phyloP scores from a whole-genome alignment of 2,113 vertebrate species.

The Anser cygnoides region DNA sequence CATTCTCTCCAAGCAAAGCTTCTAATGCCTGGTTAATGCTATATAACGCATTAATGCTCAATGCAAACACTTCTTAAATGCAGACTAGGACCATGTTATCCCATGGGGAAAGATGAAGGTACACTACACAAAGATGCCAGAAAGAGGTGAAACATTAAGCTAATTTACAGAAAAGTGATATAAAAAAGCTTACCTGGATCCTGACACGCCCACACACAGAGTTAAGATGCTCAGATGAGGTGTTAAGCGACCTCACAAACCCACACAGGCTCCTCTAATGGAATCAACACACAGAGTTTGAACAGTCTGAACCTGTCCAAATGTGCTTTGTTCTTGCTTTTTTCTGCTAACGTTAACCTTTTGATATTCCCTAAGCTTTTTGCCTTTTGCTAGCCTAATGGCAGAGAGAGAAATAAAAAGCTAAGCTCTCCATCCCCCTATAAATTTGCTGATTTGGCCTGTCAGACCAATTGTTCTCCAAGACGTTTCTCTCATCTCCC shows the following conservation, averaged over 20 bases:
- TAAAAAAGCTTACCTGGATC: neutral
- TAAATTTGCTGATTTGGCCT: neutral
- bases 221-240: neutral
- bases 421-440: neutral
- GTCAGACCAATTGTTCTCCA: neutral
- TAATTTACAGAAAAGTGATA: neutral
- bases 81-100: neutral
- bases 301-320: neutral
- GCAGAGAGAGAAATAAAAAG: neutral
- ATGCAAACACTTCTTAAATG: neutral
- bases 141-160: neutral
- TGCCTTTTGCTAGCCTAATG: neutral
- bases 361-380: neutral
- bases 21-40: neutral
- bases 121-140: neutral
- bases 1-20: neutral
- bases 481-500: neutral
- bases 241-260: neutral
- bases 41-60: neutral
- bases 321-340: neutral
- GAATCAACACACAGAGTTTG: neutral
- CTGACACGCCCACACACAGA: neutral
- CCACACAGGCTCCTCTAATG: rapidly evolving
- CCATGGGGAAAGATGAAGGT: neutral
- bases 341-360: neutral